A percentile compares a stretch with the other conserved stretches of the same genome.
Evolutionary conservation across 2,888 invertebrate species (phyloP).

Genomic region (Synergus japonicus): DNA sequence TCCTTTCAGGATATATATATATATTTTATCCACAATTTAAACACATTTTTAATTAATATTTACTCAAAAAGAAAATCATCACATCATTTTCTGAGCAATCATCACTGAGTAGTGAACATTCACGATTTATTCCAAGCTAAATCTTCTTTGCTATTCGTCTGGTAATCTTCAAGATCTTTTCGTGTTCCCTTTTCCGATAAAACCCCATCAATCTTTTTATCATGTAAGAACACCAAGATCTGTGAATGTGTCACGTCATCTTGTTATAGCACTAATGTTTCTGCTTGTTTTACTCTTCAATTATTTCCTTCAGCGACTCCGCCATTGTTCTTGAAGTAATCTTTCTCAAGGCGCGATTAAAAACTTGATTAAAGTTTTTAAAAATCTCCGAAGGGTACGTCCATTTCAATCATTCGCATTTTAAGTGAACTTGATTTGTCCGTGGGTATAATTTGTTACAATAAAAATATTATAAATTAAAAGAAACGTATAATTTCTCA

Average conservation of each 20-base stretch:
- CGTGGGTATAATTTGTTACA: not conserved
- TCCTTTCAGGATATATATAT: no score
- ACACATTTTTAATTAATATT: not conserved
- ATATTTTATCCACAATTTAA: not conserved
- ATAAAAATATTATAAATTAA: not conserved
- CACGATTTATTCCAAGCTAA: not conserved
- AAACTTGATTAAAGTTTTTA: slow-evolving; percentile 24
- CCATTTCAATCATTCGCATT: not conserved
- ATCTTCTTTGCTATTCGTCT: not conserved
- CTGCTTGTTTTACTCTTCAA: slow-evolving; percentile 24
- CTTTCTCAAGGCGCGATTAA: slow-evolving; percentile 26
- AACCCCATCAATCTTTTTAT: slow-evolving; percentile 28
- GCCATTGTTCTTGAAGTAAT: slow-evolving; percentile 27
- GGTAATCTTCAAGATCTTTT: slow-evolving; percentile 2
- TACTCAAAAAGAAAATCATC: not conserved
- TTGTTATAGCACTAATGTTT: slow-evolving; percentile 14
- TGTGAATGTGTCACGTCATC: slow-evolving; percentile 34
- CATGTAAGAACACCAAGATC: slow-evolving; percentile 6
- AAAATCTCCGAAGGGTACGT: not conserved
- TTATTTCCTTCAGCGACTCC: slow-evolving; percentile 33
- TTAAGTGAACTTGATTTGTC: not conserved
- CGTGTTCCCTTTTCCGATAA: slow-evolving; percentile 1
- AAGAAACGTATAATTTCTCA: slow-evolving; percentile 11
- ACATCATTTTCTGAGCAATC: not conserved
- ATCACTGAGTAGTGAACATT: not conserved